Conservation (phyloP, 2,797 vertebrate genomes). For the Labroides dimidiatus region DNA sequence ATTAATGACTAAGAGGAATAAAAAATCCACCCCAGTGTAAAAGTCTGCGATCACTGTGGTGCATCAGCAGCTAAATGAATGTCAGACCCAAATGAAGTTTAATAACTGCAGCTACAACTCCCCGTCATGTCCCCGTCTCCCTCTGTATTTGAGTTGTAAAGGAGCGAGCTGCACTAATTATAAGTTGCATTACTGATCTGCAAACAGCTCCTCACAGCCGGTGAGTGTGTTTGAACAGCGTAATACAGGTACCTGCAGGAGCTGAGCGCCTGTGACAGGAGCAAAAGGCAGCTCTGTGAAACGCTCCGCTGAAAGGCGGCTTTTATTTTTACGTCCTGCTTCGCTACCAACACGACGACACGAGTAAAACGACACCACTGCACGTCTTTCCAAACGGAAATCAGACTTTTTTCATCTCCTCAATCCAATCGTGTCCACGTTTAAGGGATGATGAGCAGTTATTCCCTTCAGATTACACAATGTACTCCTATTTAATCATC, state of each 20-base stretch:
- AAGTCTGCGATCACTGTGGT: conserved; percentile 3
- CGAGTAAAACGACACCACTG: neutral
- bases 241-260: conserved; percentile 15
- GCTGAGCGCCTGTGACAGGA: conserved; percentile 31
- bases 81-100: conserved; percentile 30
- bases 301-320: neutral
- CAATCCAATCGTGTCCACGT: neutral
- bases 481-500: neutral
- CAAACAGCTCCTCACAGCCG: conserved; percentile 48
- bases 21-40: conserved; percentile 13
- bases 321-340: conserved; percentile 23
- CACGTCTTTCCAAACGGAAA: conserved; percentile 11
- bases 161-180: conserved; percentile 48
- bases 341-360: conserved; percentile 2
- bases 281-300: conserved; percentile 10
- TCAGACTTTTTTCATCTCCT: conserved; percentile 13
- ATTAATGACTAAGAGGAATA: conserved; percentile 7
- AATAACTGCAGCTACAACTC: conserved; percentile 17
- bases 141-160: conserved; percentile 21
- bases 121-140: conserved; percentile 12
- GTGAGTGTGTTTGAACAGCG: conserved; percentile 46
- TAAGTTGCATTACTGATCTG: conserved; percentile 46
- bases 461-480: conserved; percentile 3
- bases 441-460: neutral
- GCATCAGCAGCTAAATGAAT: conserved; percentile 28